Percentiles rank a stretch among this genome's conserved stretches.
Evolutionary conservation across 2,797 vertebrate species (phyloP).

Genomic region (Hydrocynus forskahlii): DNA sequence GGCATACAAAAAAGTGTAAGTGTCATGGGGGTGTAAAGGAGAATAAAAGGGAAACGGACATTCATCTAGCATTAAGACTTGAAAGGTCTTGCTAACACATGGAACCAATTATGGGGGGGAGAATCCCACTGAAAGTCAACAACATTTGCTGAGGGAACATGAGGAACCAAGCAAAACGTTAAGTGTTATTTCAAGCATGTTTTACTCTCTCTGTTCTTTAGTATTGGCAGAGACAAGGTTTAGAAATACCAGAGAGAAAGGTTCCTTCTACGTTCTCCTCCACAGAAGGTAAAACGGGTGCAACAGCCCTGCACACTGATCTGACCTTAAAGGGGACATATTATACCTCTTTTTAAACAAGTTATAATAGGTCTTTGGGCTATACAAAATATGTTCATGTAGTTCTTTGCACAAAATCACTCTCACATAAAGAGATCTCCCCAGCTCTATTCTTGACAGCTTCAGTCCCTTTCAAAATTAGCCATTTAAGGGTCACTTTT

Average conservation of each 20-base stretch:
- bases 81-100: slow-evolving; percentile 45
- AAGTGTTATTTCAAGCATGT: slow-evolving; percentile 53
- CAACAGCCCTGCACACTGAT: neutral
- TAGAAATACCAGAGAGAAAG: slow-evolving; percentile 19
- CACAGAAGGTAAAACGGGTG: neutral
- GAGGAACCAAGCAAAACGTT: slow-evolving; percentile 47
- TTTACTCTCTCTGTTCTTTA: slow-evolving; percentile 42
- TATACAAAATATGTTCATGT: no score
- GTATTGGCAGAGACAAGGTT: slow-evolving; percentile 34
- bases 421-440: no score
- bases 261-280: neutral
- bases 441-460: no score
- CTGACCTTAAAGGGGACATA: neutral
- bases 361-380: no score
- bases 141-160: slow-evolving; percentile 52
- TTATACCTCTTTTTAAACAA: no score
- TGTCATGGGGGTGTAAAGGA: slow-evolving; percentile 10
- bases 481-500: no score
- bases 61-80: slow-evolving; percentile 37
- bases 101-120: slow-evolving; percentile 49
- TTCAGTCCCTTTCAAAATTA: no score
- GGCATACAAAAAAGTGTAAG: slow-evolving; percentile 1
- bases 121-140: slow-evolving; percentile 49
- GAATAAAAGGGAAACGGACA: slow-evolving; percentile 25
- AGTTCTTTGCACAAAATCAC: no score